These are phyloP conservation scores for Dicranocentrus wangi DNA, from an alignment of 2,888 invertebrate species.

Conservation along the genomic window DNA sequence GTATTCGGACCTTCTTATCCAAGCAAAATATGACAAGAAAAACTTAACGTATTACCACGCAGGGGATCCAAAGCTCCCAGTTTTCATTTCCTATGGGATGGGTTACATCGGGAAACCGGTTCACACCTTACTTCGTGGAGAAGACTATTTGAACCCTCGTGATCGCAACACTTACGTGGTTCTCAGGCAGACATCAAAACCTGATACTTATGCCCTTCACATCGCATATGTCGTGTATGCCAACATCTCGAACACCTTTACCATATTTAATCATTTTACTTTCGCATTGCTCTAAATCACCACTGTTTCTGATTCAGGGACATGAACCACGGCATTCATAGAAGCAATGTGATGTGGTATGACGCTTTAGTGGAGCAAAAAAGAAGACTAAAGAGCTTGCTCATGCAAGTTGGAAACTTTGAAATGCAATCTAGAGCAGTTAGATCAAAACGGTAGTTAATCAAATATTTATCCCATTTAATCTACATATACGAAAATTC, in stretches of 20 bases:
- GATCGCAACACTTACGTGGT: conserved; percentile 44
- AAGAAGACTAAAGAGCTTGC: background rate
- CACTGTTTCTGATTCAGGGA: background rate
- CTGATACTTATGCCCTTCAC: conserved; percentile 27
- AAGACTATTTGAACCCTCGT: conserved; percentile 34
- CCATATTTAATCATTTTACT: background rate
- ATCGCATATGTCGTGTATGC: conserved; percentile 39
- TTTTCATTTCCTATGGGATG: conserved; percentile 40
- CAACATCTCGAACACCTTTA: background rate
- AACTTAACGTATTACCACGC: conserved; percentile 45
- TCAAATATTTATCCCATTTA: conserved; percentile 4
- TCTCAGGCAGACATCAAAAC: background rate
- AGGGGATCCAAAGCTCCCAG: conserved; percentile 28
- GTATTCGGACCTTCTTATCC: conserved; percentile 29
- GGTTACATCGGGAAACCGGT: background rate
- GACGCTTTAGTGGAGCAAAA: conserved; percentile 38
- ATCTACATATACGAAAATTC: background rate
- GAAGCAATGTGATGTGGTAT: conserved; percentile 26
- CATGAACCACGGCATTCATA: background rate
- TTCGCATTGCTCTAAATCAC: background rate
- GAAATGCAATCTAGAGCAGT: conserved; percentile 41
- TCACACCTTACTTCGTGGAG: conserved; percentile 43
- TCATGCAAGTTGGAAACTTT: conserved; percentile 24
- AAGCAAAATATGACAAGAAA: conserved; percentile 19
- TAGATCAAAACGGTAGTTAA: conserved; percentile 13